Conservation (phyloP, 1,140 invertebrate species). For the Cydia strobilella region DNA sequence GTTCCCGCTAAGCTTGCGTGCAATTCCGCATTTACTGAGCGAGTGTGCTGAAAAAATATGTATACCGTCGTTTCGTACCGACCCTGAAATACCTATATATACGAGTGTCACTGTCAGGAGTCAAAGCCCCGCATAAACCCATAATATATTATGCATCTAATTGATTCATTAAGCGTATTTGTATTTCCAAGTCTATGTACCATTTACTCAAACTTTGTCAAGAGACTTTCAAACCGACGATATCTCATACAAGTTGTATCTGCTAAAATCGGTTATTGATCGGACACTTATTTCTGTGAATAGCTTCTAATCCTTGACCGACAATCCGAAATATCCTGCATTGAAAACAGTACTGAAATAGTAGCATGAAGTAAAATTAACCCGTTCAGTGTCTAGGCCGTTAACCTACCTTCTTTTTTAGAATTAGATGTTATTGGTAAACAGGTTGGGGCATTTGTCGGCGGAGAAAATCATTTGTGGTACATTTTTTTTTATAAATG, state of each 20-base stretch:
- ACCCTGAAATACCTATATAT: too few relatives aligned
- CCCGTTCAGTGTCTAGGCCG: constrained; percentile 13
- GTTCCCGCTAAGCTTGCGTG: too few relatives aligned
- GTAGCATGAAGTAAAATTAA: constrained; percentile 27
- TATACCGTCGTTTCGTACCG: too few relatives aligned
- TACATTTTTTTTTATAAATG: too few relatives aligned
- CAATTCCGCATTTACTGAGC: too few relatives aligned
- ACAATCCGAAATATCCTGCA: constrained; percentile 4
- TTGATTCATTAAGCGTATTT: not conserved
- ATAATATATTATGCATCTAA: not conserved
- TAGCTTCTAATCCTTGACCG: constrained; percentile 28
- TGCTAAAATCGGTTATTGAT: constrained; percentile 19
- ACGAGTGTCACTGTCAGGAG: too few relatives aligned
- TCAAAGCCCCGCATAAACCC: too few relatives aligned
- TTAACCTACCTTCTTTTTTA: constrained; percentile 19
- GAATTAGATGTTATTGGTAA: constrained; percentile 16
- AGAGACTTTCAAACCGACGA: not conserved
- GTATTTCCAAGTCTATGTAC: not conserved
- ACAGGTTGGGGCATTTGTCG: not conserved
- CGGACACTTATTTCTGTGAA: constrained; percentile 19
- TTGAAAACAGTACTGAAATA: constrained; percentile 26
- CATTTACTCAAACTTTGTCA: not conserved
- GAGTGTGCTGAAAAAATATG: too few relatives aligned
- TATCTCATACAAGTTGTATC: not conserved
- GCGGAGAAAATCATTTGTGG: too few relatives aligned